Percentiles rank a stretch among this genome's conserved stretches.
Conservation (phyloP, 1,140 invertebrate genomes). For the Musca domestica region DNA sequence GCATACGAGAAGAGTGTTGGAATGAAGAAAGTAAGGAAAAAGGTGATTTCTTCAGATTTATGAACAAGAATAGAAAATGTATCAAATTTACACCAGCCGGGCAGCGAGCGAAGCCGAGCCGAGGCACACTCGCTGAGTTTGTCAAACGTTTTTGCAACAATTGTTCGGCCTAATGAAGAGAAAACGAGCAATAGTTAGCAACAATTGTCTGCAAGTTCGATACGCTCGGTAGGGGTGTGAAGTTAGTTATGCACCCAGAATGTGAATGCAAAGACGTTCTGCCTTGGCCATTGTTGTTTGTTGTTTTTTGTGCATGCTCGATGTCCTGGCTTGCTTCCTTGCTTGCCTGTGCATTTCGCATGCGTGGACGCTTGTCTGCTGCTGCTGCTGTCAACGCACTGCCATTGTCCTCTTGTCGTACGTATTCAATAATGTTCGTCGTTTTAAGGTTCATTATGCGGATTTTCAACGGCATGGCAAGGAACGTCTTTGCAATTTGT, state of each 20-base stretch:
- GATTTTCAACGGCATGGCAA: constrained; percentile 7
- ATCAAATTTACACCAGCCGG: constrained; percentile 10
- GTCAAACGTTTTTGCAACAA: not conserved
- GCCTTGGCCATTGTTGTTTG: too few relatives aligned
- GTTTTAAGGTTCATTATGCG: constrained; percentile 3
- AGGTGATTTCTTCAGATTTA: constrained; percentile 11
- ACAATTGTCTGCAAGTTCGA: not conserved
- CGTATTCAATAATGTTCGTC: constrained; percentile 3
- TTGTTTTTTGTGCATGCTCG: too few relatives aligned
- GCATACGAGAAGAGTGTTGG: too few relatives aligned
- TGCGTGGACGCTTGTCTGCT: too few relatives aligned
- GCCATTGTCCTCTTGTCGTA: not conserved
- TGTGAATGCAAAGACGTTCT: not conserved
- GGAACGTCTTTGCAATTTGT: not conserved
- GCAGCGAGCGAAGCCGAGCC: not conserved
- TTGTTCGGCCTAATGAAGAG: constrained; percentile 3
- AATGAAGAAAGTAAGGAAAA: not conserved
- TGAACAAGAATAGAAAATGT: not conserved
- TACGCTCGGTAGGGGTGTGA: constrained; percentile 14
- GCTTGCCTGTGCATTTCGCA: too few relatives aligned
- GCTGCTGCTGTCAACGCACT: too few relatives aligned
- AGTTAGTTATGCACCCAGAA: not conserved
- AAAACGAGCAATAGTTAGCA: constrained; percentile 18
- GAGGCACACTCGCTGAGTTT: not conserved
- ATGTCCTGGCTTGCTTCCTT: too few relatives aligned